Conservation (phyloP, 2,113 vertebrate genomes). For the Malurus melanocephalus region DNA sequence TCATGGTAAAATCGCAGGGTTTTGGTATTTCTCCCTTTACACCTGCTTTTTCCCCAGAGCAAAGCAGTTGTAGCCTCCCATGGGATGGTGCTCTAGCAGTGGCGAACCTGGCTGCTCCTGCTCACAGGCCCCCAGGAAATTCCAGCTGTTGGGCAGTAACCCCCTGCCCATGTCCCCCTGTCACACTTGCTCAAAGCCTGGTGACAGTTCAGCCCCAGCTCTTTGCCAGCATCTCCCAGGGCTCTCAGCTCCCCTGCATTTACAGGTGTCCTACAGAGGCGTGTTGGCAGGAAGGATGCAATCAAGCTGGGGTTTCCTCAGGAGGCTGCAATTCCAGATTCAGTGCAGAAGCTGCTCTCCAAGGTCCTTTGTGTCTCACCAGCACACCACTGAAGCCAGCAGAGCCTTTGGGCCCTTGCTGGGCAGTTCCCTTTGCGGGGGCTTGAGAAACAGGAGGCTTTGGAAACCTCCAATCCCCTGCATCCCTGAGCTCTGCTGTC, state of each 20-base stretch:
- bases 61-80: neutral
- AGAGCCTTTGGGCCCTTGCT: neutral
- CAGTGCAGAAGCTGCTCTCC: neutral
- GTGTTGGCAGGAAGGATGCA: neutral
- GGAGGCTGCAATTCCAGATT: neutral
- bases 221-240: neutral
- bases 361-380: neutral
- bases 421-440: accelerated
- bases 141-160: neutral
- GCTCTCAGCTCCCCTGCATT: neutral
- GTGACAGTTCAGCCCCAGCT: neutral
- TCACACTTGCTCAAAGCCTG: neutral
- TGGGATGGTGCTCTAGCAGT: neutral
- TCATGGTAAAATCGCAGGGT: neutral
- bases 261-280: neutral
- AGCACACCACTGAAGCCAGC: neutral
- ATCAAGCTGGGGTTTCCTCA: neutral
- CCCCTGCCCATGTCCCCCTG: neutral
- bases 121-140: neutral
- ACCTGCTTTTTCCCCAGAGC: neutral
- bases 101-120: neutral
- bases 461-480: too few species aligned
- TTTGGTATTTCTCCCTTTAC: neutral
- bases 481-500: neutral
- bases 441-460: neutral